Evolutionary conservation across 2,888 invertebrate species (phyloP).

Genomic region (Spodoptera picta): DNA sequence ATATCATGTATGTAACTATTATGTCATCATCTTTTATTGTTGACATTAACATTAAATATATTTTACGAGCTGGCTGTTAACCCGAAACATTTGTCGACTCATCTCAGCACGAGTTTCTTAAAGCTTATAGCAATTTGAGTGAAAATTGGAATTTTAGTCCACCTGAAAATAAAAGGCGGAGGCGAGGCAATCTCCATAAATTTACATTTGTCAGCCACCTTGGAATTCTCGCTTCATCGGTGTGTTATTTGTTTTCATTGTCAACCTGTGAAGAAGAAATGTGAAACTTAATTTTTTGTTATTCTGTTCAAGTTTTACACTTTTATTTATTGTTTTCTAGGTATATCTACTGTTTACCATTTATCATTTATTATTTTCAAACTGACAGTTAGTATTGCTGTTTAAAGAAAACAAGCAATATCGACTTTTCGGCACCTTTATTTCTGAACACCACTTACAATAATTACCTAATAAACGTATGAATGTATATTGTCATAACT

Average conservation of each 20-base stretch:
- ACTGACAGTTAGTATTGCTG: background rate
- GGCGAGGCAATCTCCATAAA: conserved; percentile 42
- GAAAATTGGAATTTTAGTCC: conserved; percentile 18
- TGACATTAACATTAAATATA: too few relatives aligned
- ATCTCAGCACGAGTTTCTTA: conserved; percentile 1
- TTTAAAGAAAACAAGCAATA: too few relatives aligned
- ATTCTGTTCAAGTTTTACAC: conserved; percentile 23
- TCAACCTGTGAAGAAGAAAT: conserved; percentile 13
- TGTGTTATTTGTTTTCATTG: conserved; percentile 35
- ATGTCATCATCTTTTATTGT: too few relatives aligned
- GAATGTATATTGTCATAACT: too few relatives aligned
- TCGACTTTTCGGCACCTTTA: too few relatives aligned
- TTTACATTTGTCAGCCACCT: conserved; percentile 40
- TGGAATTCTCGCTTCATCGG: conserved; percentile 27
- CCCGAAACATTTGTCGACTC: background rate
- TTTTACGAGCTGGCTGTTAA: too few relatives aligned
- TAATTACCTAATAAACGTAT: too few relatives aligned
- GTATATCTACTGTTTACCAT: too few relatives aligned
- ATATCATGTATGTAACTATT: too few relatives aligned
- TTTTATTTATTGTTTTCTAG: background rate
- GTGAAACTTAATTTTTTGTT: conserved; percentile 36
- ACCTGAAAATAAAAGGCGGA: conserved; percentile 43
- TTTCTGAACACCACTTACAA: too few relatives aligned
- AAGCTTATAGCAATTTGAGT: conserved; percentile 17
- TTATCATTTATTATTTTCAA: too few relatives aligned